Base-by-base conservation (phyloP, 1,140 invertebrate genomes). In the Drosophila navojoa region DNA sequence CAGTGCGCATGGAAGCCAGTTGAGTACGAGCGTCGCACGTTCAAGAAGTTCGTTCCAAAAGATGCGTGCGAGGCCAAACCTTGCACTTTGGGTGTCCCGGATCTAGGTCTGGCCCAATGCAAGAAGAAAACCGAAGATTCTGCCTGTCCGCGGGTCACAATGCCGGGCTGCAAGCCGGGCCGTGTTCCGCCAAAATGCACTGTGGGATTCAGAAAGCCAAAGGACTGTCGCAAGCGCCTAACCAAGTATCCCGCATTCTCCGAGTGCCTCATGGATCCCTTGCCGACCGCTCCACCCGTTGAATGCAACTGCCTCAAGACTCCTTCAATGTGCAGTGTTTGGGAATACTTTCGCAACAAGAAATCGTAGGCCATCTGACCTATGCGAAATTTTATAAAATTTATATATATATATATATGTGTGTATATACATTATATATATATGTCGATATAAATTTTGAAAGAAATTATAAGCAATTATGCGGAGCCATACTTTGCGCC, bases 171-270 rank as follows among this genome's bases (percentile, higher is more conserved):
- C 44, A 70, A 47, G 62, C 10, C 53, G 0, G 11, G 0, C 0
- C 3, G 7, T 6, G 15, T 58, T 1, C 81, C 81, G 2, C 77
- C 77, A 3, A 42, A 3, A 4, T 81, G 64, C 54, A 35, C 16
- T 11, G 5, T n/a, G 5, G 10, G 22, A 0, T 19, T 11, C 10
- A 50, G 72, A 0, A 22, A 10, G 7, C 32, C 47, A 0, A 13
- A 15, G 0, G 15, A 27, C 0, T 79, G 79, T 15, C 47, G 27
- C n/a, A 72, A 63, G 13, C 82, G 69, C 5, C 5, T 59, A 2
- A 87, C 82, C 0, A 87, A 87, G 15, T 87, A 87, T 44, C 82
- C 82, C 0, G 52, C 71, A 11, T 87, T 67, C n/a, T 87, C 82
- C 1, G 82, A 87, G 49, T 87, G 82, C 16, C 16, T 67, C 0